A percentile compares a stretch with the other conserved stretches of the same genome.
phyloP scores from a whole-genome alignment of 2,113 vertebrate genomes.

The Myocastor coypus region DNA sequence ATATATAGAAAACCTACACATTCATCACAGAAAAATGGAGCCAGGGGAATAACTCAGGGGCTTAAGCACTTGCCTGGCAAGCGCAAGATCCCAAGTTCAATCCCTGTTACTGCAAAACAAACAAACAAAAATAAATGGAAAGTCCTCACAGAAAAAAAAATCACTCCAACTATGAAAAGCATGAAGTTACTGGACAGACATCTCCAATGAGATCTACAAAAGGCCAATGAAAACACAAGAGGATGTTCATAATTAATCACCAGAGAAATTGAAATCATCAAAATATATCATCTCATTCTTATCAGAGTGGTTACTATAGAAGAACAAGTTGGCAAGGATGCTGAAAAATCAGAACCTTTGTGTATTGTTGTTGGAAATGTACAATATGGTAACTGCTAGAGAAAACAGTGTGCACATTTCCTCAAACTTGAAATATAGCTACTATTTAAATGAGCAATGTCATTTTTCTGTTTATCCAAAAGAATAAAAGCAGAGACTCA shows the following conservation, averaged over 20 bases:
- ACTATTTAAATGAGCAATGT: not conserved
- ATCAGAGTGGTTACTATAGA: not conserved
- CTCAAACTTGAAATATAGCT: conserved; percentile 11
- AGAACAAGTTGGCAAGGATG: not conserved
- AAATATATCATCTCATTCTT: not conserved
- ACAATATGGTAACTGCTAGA: not conserved
- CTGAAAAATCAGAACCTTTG: not conserved
- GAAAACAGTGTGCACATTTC: not conserved
- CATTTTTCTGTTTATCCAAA: conserved; percentile 26
- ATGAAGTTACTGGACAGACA: not conserved
- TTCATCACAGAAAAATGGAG: not conserved
- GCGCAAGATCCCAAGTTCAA: too few relatives aligned
- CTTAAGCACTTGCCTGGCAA: too few relatives aligned
- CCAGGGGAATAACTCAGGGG: too few relatives aligned
- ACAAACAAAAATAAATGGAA: too few relatives aligned
- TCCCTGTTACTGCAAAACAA: too few relatives aligned
- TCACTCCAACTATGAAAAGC: not conserved
- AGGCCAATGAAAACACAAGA: not conserved
- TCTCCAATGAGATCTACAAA: conserved; percentile 14
- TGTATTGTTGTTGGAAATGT: not conserved
- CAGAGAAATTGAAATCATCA: not conserved
- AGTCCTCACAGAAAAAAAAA: not conserved
- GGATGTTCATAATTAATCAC: not conserved
- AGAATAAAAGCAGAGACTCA: not conserved
- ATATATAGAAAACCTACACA: not conserved